Base-by-base conservation (phyloP, 2,113 vertebrate species). In the Eptesicus fuscus region DNA sequence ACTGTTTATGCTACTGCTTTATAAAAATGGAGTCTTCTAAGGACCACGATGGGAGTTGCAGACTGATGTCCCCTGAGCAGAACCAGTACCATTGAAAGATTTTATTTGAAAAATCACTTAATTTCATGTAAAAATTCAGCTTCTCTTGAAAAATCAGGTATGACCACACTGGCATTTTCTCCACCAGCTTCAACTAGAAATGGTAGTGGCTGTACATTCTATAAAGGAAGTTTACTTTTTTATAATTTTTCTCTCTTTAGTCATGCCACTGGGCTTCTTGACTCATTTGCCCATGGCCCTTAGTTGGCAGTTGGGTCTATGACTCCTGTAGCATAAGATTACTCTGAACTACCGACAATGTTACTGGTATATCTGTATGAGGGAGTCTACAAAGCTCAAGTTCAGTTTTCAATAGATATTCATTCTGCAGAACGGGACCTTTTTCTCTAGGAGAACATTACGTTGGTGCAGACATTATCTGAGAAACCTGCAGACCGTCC, bases 121-220 rank as follows among this genome's bases (percentile, higher is more conserved):
- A 87, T 82, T 95, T 67, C 25, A 70, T 73, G 22, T 91, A 80
- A 74, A 95, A 88, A 78, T 67, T 77, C 13, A 82, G 9, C 18
- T 89, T 94, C 59, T 85, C 25, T 94, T 93, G 87, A 91, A 93
- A 94, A 85, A 53, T 47, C 32, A 71, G 20, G 40, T 80, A 53
- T 88, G 67, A 40, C 35, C 9, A 61, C 69, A 56, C 0, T 69
- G 80, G 18, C 35, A 32, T 89, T 92, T 94, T 92, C 35, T 94
- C 30, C 37, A 49, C 37, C 65, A 88, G 59, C 82, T 76, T 35
- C 40, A 88, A 69, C 32, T 49, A 32, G 40, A 71, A 90, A 42
- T 37, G 71, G 30, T 32, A 88, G 61, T 59, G 67, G 4, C 32
- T 84, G 22, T 22, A 16, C 23, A 85, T 85, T 93, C 88, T 90